Base-by-base conservation (phyloP, 1,140 invertebrate genomes). In the Anthonomus grandis region DNA sequence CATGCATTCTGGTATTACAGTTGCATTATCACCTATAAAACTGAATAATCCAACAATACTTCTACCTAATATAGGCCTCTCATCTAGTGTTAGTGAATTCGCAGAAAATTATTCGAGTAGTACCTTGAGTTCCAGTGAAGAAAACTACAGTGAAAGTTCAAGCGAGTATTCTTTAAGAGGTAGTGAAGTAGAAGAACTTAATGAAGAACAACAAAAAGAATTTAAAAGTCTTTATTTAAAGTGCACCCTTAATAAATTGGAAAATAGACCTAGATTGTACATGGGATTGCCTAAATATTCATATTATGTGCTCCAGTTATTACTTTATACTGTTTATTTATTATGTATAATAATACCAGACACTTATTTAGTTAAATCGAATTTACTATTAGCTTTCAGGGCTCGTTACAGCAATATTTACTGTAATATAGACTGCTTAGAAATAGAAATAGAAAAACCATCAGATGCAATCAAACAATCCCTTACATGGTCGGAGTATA, bases 381-480 rank as follows among this genome's bases (percentile, higher is more conserved):
- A 57, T 52, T 53, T 64, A 36, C 61, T 59, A 19, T 46, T 61
- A 17, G 44, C 62, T 15, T 63, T 68, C 44, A 52, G 62, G 50
- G 50, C 34, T 19, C 25, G 59, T 24, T 66, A 67, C 54, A 49
- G 41, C 12, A 59, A 60, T 25, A 47, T 61, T 13, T 10, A 48
- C 13, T 50, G 42, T 25, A 63, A 66, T 45, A 60, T 68, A 6
- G 67, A 73, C 47, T 71, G 70, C 60, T 66, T 73, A 22, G 70
- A 73, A 65, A 66, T 73, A 34, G 21, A 70, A 53, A 71, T 73
- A 27, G 52, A 65, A 45, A 73, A 72, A 55, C 67, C 65, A n/a
- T 37, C 13, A 44, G 45, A 59, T 45, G 4, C 57, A 10, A n/a
- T 64, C 19, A 31, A 54, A 21, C 62, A 49, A 60, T 54, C 59